Conservation (phyloP, 1,140 invertebrate genomes). For the Drosophila littoralis region DNA sequence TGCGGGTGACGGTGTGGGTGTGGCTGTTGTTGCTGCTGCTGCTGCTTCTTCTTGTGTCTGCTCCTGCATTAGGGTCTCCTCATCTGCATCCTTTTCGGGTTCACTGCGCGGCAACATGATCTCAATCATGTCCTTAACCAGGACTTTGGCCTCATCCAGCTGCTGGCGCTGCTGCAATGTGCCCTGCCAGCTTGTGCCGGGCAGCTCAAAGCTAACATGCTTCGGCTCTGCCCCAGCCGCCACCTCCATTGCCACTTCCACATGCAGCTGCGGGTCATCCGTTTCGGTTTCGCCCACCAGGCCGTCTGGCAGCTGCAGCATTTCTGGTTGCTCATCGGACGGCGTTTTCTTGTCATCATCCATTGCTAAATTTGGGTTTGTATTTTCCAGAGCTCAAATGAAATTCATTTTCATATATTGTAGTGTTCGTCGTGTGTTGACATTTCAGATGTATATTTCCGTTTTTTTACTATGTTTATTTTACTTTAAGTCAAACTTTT, state of each 20-base stretch:
- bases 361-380: constrained; percentile 38
- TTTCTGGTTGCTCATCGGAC: neutral
- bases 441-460: neutral
- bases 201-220: constrained; percentile 10
- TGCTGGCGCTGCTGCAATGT: neutral
- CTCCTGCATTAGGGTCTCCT: neutral
- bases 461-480: constrained; percentile 35
- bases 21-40: neutral
- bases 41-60: no score
- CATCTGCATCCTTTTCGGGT: neutral
- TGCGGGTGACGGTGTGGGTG: neutral
- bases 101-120: neutral
- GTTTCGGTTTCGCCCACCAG: constrained; percentile 58
- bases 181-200: constrained; percentile 16
- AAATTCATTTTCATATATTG: constrained; percentile 13
- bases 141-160: neutral
- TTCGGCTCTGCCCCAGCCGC: neutral
- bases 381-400: constrained; percentile 8
- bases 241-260: neutral
- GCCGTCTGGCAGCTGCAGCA: constrained; percentile 54
- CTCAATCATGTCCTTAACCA: constrained; percentile 25
- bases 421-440: constrained; percentile 3
- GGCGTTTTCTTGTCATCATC: constrained; percentile 10
- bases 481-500: constrained; percentile 15
- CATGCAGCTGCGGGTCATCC: constrained; percentile 17